phyloP scores from a whole-genome alignment of 1,140 invertebrate genomes.

The Drosophila nigrodunni region DNA sequence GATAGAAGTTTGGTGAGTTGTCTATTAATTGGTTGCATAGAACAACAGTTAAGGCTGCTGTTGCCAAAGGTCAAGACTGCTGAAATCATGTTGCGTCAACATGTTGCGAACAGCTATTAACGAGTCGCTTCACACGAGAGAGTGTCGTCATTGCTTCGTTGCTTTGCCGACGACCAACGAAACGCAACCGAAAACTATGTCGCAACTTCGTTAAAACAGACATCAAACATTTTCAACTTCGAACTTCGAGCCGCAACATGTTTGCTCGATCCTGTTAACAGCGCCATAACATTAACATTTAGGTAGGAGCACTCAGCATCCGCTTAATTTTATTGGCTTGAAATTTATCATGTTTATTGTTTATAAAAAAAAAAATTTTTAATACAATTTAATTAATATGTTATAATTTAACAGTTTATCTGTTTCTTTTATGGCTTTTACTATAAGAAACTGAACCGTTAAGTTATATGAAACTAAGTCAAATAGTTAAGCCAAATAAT shows the following conservation, averaged over 20 bases:
- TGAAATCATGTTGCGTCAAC: slow-evolving; percentile 40
- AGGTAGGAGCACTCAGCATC: slow-evolving; percentile 6
- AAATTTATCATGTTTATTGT: slow-evolving; percentile 2
- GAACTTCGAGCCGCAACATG: slow-evolving; percentile 10
- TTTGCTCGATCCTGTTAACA: slow-evolving; percentile 9
- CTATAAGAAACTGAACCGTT: no score
- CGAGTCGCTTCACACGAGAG: not conserved
- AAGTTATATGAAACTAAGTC: no score
- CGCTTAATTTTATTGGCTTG: slow-evolving; percentile 12
- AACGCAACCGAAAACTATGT: slow-evolving; percentile 21
- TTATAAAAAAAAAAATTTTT: slow-evolving; percentile 2
- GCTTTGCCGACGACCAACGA: slow-evolving; percentile 26
- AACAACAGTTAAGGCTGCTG: slow-evolving; percentile 56
- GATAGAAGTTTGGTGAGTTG: slow-evolving; percentile 20
- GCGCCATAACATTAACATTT: not conserved
- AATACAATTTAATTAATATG: no score
- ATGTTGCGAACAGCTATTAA: slow-evolving; percentile 15
- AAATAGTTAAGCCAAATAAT: no score
- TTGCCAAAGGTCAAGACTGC: slow-evolving; percentile 73
- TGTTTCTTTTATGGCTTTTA: no score
- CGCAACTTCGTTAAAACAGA: slow-evolving; percentile 26
- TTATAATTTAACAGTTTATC: no score
- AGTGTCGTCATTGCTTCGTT: slow-evolving; percentile 12
- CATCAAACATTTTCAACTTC: slow-evolving; percentile 3
- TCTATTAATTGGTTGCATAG: slow-evolving; percentile 75